A percentile compares a stretch with the other conserved stretches of the same genome.
phyloP scores from a whole-genome alignment of 1,140 invertebrate species.

The Macrobrachium nipponense region DNA sequence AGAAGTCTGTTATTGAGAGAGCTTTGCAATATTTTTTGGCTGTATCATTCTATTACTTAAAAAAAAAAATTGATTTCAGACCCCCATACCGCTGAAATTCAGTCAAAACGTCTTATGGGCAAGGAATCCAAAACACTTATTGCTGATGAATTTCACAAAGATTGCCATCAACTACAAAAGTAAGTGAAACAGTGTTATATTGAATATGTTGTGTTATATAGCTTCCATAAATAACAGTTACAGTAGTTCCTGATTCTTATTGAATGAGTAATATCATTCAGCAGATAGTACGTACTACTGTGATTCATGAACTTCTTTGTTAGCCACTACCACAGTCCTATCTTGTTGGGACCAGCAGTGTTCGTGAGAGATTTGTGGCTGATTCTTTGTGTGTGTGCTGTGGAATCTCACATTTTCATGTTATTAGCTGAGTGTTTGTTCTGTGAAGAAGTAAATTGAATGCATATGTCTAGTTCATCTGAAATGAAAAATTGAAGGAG shows the following conservation, averaged over 20 bases:
- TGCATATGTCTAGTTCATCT: too few species aligned
- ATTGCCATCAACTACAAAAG: constrained; percentile 69
- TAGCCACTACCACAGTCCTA: too few species aligned
- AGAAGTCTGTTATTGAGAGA: background rate
- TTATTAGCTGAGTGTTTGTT: too few species aligned
- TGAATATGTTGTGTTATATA: background rate
- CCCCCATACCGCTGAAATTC: constrained; percentile 43
- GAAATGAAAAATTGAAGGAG: too few species aligned
- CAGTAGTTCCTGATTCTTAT: background rate
- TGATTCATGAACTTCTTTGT: too few species aligned
- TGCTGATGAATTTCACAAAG: constrained; percentile 70
- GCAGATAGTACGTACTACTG: too few species aligned
- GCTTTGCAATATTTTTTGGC: background rate
- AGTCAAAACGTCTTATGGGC: constrained; percentile 45
- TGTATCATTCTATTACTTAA: background rate
- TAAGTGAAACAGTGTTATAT: constrained; percentile 59
- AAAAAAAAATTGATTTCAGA: constrained; percentile 15
- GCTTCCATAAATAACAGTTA: background rate
- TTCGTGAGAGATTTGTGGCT: background rate
- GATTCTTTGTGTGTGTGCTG: background rate
- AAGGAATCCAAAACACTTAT: constrained; percentile 67
- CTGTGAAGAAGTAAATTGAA: too few species aligned
- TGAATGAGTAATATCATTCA: background rate
- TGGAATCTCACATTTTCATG: too few species aligned
- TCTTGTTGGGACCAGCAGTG: background rate